Percentiles rank a stretch among this genome's conserved stretches.
Conservation (phyloP, 2,797 vertebrate genomes). For the Coreius guichenoti region DNA sequence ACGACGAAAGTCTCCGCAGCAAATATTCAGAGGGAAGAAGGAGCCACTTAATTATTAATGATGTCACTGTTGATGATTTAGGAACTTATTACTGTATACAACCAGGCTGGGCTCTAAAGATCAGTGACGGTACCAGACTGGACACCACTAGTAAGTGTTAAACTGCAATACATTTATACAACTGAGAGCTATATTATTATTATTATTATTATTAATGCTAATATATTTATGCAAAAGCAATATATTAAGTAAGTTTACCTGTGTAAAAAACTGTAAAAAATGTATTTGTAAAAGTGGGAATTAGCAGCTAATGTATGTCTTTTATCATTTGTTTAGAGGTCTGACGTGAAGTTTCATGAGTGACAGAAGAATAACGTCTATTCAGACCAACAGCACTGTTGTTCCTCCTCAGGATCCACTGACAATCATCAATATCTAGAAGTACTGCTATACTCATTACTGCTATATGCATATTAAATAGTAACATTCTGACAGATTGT, state of each 20-base stretch:
- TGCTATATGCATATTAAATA: not conserved
- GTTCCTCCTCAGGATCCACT: not conserved
- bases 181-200: not conserved
- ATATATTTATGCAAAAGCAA: not conserved
- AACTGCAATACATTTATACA: not conserved
- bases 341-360: too few relatives aligned
- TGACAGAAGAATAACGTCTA: not conserved
- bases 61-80: not conserved
- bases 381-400: not conserved
- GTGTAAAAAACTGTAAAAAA: too few relatives aligned
- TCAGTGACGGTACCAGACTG: slow-evolving; percentile 5
- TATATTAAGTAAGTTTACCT: too few relatives aligned
- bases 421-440: not conserved
- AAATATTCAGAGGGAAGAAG: not conserved
- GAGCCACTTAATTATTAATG: not conserved
- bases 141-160: not conserved
- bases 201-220: not conserved
- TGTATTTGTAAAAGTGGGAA: not conserved
- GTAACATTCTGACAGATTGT: not conserved
- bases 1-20: rapidly evolving
- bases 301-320: not conserved
- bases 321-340: not conserved
- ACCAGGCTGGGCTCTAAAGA: rapidly evolving
- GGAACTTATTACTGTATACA: slow-evolving; percentile 10
- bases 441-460: not conserved